Percentiles rank a stretch among this genome's conserved stretches.
Conservation (phyloP, 2,113 vertebrate genomes). For the Hyperopisus bebe region DNA sequence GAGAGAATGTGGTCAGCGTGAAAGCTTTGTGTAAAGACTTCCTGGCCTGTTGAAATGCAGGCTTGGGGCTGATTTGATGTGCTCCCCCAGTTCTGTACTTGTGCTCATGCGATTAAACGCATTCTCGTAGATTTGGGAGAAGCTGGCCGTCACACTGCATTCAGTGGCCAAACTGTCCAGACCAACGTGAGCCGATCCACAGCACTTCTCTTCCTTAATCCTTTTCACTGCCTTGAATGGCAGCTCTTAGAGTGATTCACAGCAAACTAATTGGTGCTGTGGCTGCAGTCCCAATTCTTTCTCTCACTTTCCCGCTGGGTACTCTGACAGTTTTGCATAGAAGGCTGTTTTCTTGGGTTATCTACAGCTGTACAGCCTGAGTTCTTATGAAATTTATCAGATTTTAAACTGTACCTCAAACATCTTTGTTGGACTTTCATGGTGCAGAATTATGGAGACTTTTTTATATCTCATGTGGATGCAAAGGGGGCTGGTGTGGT, state of each 20-base stretch:
- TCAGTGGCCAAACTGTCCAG: neutral
- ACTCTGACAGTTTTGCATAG: neutral
- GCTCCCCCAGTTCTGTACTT: neutral
- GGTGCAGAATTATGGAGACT: neutral
- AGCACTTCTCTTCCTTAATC: slow-evolving; percentile 57
- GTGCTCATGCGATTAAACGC: neutral
- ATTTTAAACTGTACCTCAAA: neutral
- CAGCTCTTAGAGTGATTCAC: slow-evolving; percentile 15
- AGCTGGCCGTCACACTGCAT: neutral
- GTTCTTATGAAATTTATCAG: neutral
- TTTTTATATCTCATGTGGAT: neutral
- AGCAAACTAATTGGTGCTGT: slow-evolving; percentile 5
- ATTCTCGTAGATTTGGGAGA: neutral
- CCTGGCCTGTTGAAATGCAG: neutral
- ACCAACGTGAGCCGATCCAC: slow-evolving; percentile 45
- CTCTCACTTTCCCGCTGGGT: neutral
- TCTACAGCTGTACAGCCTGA: neutral
- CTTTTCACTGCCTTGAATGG: slow-evolving; percentile 30
- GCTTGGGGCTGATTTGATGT: neutral
- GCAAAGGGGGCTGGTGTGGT: no score
- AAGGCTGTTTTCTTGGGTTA: neutral
- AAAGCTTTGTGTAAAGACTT: neutral
- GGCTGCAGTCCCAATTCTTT: neutral
- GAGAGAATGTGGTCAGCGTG: neutral
- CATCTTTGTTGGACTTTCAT: neutral